Evolutionary conservation across 2,888 invertebrate genomes (phyloP), one percentile per base, ranked within the genome.

Genomic region (Steinernema carpocapsae): DNA sequence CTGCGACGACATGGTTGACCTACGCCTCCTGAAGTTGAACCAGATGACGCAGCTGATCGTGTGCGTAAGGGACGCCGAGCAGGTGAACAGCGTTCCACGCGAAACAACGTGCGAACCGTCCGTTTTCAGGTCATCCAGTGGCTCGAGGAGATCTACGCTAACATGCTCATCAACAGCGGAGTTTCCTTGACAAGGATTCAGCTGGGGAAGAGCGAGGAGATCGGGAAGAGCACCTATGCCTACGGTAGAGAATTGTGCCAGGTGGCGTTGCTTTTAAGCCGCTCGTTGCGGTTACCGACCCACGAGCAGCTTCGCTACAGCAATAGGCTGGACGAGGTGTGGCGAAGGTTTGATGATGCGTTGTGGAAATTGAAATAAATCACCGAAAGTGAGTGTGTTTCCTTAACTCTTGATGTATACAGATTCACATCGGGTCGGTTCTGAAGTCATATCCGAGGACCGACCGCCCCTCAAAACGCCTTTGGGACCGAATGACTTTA

Each of bases 181-280:
- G 52, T 73, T 17, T 45, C 32, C 48, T 56, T 72, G 7, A 26
- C 56, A 14, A 19, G 52, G 71, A 45, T 75, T 6, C 46, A 45
- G 22, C 24, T 37, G 32, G 24, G 73, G 37, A 48, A 70, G 29
- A 71, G 19, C 29, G 29, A 29, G 48, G 43, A 19, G 19, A 56
- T 22, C 37, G 48, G 37, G n/a, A 48, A 46, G 93, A 92, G 92
- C 72, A 93, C 93, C 22, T 93, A 92, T 88, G 92, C 93, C 81
- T 94, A 93, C 85, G 93, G 93, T 19, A 92, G 92, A 84, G 93
- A 93, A 88, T 89, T 93, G 77, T 89, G 93, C 71, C 92, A 92
- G 83, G 93, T 93, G 2, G 92, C 93, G 0, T 89, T 92, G 72
- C 91, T 92, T 17, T 87, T 94, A 76, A 90, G 93, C 70, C 91